These are phyloP conservation scores for Dicaeum eximium DNA, from an alignment of 2,113 vertebrate genomes.

Conservation along the genomic window DNA sequence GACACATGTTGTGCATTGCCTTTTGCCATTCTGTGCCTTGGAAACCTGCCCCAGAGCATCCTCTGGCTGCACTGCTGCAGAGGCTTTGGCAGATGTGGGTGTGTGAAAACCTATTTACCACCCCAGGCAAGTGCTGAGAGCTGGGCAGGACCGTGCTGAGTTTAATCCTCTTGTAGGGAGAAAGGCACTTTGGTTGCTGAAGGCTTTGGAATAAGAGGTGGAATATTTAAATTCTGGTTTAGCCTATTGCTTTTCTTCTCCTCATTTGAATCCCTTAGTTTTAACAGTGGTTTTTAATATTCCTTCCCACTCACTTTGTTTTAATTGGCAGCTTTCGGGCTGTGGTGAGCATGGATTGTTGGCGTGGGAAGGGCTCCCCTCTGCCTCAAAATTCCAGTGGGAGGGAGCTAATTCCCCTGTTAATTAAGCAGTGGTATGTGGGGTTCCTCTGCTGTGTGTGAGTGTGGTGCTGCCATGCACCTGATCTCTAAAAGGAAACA, in stretches of 20 bases:
- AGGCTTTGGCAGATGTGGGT: not conserved
- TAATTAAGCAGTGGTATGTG: not conserved
- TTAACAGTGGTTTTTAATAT: not conserved
- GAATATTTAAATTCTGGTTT: not conserved
- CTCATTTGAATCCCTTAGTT: not conserved
- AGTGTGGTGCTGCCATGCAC: not conserved
- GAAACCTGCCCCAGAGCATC: not conserved
- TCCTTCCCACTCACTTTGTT: not conserved
- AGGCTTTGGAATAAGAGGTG: not conserved
- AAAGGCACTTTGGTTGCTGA: not conserved
- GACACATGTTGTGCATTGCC: not conserved
- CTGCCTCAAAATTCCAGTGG: not conserved
- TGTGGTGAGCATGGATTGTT: not conserved
- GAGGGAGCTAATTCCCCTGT: not conserved
- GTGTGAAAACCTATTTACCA: not conserved
- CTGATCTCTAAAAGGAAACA: not conserved
- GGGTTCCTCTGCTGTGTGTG: not conserved
- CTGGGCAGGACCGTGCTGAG: not conserved
- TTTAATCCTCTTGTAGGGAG: not conserved
- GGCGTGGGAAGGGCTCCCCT: not conserved
- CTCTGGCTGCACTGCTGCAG: not conserved
- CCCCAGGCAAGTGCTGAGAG: not conserved
- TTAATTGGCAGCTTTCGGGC: not conserved
- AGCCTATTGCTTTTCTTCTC: not conserved
- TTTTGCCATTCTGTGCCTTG: not conserved